Evolutionary conservation across 2,797 vertebrate species (phyloP), one percentile per base, ranked within the genome.

Genomic region (Merluccius polli): DNA sequence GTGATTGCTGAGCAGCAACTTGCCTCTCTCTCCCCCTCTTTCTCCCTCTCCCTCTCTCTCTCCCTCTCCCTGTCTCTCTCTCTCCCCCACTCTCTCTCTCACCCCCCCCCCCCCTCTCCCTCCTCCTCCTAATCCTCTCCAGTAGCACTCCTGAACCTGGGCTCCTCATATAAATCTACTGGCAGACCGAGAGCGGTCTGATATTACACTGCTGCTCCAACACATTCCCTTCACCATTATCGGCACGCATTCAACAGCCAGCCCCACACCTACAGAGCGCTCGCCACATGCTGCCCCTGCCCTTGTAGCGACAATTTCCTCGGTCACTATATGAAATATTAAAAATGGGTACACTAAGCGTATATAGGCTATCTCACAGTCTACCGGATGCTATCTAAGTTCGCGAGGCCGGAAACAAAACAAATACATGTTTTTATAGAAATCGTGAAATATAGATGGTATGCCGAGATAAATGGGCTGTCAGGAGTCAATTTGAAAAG

Each of bases 111-210:
- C n/a, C n/a, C n/a, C n/a, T n/a, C n/a, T n/a, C n/a, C n/a, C n/a
- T n/a, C n/a, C n/a, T 87, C 88, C 75, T 83, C 88, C 89, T 94
- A 94, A 94, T 94, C 93, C 93, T 93, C 93, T 93, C 86, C 90
- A 88, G 86, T 87, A 90, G 89, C 90, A 88, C 91, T 92, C 89
- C 83, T 91, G 89, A 92, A 91, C 92, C 84, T 84, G 82, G 75
- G 83, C 89, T 90, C 84, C 87, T 91, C 91, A 88, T 91, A 87
- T 92, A 90, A 92, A 92, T 92, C 90, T 92, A 86, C 88, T 80
- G 84, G 82, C 82, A 88, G 86, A 87, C 86, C 81, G 24, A 84
- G 87, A 90, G 88, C 81, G 75, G 81, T 73, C 78, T 81, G 86
- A 90, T 89, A 90, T 91, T 86, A 89, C 83, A 88, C 87, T 74